These are phyloP conservation scores for Ceratitis capitata DNA, from an alignment of 1,140 invertebrate genomes.

Conservation along the genomic window DNA sequence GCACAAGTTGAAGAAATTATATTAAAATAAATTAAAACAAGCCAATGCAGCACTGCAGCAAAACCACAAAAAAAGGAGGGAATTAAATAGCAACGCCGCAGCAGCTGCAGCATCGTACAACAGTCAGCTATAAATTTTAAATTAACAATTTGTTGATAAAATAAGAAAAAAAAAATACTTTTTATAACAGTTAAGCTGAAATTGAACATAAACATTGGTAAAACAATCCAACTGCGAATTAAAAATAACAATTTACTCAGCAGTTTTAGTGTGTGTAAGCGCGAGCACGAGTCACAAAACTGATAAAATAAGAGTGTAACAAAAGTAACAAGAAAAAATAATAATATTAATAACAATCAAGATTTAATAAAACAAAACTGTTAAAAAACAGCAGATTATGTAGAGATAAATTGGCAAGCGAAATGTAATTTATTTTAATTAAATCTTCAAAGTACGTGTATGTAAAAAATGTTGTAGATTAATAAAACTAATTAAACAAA, in stretches of 20 bases:
- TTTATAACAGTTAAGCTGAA: background rate
- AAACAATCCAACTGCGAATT: background rate
- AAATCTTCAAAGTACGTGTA: no score
- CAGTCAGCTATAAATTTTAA: constrained; percentile 1
- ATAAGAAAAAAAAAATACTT: background rate
- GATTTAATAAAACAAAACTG: background rate
- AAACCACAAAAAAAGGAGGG: background rate
- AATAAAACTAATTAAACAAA: background rate
- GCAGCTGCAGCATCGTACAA: background rate
- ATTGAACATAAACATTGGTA: constrained; percentile 12
- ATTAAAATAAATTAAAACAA: background rate
- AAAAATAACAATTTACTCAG: background rate
- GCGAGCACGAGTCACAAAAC: background rate
- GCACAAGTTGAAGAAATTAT: background rate
- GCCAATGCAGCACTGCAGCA: background rate
- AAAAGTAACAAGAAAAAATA: background rate
- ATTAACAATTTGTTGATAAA: constrained; percentile 20
- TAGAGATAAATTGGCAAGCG: background rate
- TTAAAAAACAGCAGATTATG: background rate
- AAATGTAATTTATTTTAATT: constrained; percentile 11
- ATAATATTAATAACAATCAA: background rate
- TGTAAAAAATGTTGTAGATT: background rate
- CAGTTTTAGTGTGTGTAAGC: background rate
- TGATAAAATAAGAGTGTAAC: background rate
- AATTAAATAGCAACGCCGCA: background rate